Conservation (phyloP, 2,888 invertebrate species). For the Incurvaria masculella region DNA sequence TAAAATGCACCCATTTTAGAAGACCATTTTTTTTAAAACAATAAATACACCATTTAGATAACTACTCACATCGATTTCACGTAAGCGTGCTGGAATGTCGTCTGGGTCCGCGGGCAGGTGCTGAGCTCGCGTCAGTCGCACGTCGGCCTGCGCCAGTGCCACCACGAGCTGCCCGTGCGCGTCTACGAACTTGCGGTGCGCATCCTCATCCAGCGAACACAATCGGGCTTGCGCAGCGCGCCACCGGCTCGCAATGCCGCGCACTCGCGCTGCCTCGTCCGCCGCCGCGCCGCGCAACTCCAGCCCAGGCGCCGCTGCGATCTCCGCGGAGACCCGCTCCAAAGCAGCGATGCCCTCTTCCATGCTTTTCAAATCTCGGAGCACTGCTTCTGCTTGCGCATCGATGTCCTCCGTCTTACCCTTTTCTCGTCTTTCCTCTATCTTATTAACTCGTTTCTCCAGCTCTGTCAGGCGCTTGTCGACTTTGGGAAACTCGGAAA, state of each 20-base stretch:
- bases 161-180: constrained; percentile 71
- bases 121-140: constrained; percentile 66
- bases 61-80: constrained; percentile 46
- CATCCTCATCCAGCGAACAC: constrained; percentile 56
- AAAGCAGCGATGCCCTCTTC: constrained; percentile 61
- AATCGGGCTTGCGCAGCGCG: constrained; percentile 59
- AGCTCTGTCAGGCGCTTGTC: constrained; percentile 59
- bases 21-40: too few species aligned
- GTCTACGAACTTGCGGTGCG: constrained; percentile 65
- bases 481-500: constrained; percentile 60
- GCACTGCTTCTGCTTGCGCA: constrained; percentile 57
- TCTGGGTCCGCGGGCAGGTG: constrained; percentile 53
- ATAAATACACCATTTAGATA: too few species aligned
- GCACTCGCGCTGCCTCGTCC: constrained; percentile 62
- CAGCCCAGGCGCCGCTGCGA: constrained; percentile 64
- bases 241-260: constrained; percentile 64
- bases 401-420: constrained; percentile 42
- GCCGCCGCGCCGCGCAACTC: constrained; percentile 64
- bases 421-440: constrained; percentile 40
- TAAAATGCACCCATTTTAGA: too few species aligned
- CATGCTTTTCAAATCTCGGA: constrained; percentile 58
- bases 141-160: constrained; percentile 68
- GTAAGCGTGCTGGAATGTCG: constrained; percentile 38
- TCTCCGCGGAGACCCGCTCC: constrained; percentile 66
- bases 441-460: constrained; percentile 57